Conservation (phyloP, 1,140 invertebrate genomes). For the Druon quercuslanigerum region DNA sequence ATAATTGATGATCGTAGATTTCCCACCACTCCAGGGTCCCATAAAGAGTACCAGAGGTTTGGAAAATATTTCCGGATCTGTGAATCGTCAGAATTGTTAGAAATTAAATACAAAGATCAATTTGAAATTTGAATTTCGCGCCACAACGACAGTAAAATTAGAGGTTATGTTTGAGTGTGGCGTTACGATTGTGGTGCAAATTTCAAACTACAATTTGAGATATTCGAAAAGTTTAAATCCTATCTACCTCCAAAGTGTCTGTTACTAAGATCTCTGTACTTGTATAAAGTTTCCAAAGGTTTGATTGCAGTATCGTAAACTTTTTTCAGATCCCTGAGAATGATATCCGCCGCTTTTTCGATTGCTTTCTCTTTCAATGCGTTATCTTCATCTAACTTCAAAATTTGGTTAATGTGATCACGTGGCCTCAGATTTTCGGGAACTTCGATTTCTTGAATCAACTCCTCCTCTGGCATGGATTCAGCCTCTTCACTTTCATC, state of each 20-base stretch:
- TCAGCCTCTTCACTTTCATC: conserved; percentile 51
- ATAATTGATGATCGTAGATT: conserved; percentile 96
- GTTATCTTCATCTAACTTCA: conserved; percentile 87
- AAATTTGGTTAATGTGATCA: conserved; percentile 87
- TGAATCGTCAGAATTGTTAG: conserved; percentile 39
- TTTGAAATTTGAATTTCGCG: not conserved
- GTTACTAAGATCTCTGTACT: conserved; percentile 94
- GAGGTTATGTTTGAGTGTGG: too few relatives aligned
- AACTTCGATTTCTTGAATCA: conserved; percentile 82
- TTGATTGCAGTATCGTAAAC: conserved; percentile 92
- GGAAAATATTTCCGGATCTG: conserved; percentile 95
- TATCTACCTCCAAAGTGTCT: conserved; percentile 87
- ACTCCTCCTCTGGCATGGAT: conserved; percentile 74
- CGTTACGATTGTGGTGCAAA: too few relatives aligned
- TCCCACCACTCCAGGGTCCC: conserved; percentile 97
- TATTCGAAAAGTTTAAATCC: not conserved
- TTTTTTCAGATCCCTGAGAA: conserved; percentile 90
- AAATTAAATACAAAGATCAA: not conserved
- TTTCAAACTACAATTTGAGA: not conserved
- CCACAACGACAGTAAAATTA: too few relatives aligned
- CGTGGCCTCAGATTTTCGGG: conserved; percentile 86
- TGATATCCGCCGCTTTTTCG: conserved; percentile 84
- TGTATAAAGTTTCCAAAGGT: conserved; percentile 92
- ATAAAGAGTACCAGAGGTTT: conserved; percentile 95
- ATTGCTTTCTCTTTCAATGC: conserved; percentile 83